phyloP scores from a whole-genome alignment of 2,888 invertebrate genomes.

The Elysia crispata region DNA sequence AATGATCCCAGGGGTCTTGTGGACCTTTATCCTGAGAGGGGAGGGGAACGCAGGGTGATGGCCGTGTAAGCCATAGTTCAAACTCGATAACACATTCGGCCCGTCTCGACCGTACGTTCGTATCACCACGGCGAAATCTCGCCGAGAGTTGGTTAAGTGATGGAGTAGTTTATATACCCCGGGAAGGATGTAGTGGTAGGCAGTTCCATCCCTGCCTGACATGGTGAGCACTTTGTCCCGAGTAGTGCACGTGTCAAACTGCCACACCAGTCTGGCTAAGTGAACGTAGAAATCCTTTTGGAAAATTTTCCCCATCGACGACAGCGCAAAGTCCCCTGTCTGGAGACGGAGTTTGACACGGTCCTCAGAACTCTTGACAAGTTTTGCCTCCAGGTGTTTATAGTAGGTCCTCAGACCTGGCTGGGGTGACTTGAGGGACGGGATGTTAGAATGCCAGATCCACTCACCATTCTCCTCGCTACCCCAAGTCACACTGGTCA shows the following conservation, averaged over 20 bases:
- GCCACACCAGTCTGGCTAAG: conserved; percentile 68
- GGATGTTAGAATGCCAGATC: conserved; percentile 70
- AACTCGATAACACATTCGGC: conserved; percentile 68
- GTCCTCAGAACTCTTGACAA: conserved; percentile 70
- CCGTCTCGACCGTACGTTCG: conserved; percentile 76
- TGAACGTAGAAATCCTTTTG: conserved; percentile 67
- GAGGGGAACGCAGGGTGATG: conserved; percentile 71
- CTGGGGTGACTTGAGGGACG: conserved; percentile 67
- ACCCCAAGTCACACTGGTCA: conserved; percentile 77
- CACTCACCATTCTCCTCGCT: conserved; percentile 63
- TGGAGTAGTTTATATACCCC: conserved; percentile 72
- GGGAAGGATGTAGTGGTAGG: conserved; percentile 76
- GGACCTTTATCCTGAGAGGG: conserved; percentile 60
- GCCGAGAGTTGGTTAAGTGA: conserved; percentile 59
- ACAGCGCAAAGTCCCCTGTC: conserved; percentile 74
- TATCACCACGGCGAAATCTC: conserved; percentile 73
- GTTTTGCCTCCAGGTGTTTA: conserved; percentile 71
- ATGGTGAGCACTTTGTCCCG: conserved; percentile 62
- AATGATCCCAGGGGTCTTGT: conserved; percentile 63
- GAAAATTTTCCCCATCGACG: conserved; percentile 67
- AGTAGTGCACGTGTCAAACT: conserved; percentile 51
- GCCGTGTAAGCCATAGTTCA: conserved; percentile 64
- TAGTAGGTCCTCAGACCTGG: conserved; percentile 71
- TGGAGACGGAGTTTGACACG: conserved; percentile 67
- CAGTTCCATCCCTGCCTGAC: conserved; percentile 65